These are phyloP conservation scores for Pangasius macronema DNA, from an alignment of 2,797 vertebrate genomes.

Conservation along the genomic window DNA sequence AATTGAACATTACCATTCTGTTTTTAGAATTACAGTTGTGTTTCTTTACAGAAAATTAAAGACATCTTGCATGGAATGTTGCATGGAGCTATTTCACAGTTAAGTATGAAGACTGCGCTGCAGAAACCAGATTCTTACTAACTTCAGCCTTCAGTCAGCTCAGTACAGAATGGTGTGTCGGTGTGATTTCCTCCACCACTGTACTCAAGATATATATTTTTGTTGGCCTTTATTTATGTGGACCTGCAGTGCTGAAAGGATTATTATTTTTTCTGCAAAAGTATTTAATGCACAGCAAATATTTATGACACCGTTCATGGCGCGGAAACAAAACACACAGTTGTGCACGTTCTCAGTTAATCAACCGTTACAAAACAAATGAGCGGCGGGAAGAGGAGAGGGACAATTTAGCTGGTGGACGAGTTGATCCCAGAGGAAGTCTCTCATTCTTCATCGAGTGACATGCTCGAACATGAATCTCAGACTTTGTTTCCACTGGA, in stretches of 20 bases:
- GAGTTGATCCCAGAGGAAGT: constrained; percentile 60
- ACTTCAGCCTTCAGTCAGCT: constrained; percentile 76
- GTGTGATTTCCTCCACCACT: constrained; percentile 71
- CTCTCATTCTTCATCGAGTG: constrained; percentile 51
- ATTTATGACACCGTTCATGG: constrained; percentile 75
- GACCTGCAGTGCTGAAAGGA: constrained; percentile 74
- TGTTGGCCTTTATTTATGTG: constrained; percentile 70
- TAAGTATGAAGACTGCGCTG: constrained; percentile 74
- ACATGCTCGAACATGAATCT: constrained; percentile 45
- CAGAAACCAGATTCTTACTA: constrained; percentile 75
- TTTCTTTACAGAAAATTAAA: constrained; percentile 27
- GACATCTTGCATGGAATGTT: constrained; percentile 69
- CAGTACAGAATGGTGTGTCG: constrained; percentile 71
- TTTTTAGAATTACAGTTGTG: not conserved
- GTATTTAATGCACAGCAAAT: constrained; percentile 79
- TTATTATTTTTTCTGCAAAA: constrained; percentile 74
- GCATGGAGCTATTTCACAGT: constrained; percentile 74
- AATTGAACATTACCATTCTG: not conserved
- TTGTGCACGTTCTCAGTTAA: constrained; percentile 74
- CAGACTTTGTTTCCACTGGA: constrained; percentile 24
- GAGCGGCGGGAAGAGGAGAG: constrained; percentile 42
- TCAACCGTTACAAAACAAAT: constrained; percentile 78
- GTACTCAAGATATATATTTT: constrained; percentile 69
- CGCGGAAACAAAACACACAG: constrained; percentile 74
- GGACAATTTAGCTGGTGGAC: constrained; percentile 37